Percentiles rank a stretch among this genome's conserved stretches.
phyloP scores from a whole-genome alignment of 2,888 invertebrate species.

The Mayetiola destructor region DNA sequence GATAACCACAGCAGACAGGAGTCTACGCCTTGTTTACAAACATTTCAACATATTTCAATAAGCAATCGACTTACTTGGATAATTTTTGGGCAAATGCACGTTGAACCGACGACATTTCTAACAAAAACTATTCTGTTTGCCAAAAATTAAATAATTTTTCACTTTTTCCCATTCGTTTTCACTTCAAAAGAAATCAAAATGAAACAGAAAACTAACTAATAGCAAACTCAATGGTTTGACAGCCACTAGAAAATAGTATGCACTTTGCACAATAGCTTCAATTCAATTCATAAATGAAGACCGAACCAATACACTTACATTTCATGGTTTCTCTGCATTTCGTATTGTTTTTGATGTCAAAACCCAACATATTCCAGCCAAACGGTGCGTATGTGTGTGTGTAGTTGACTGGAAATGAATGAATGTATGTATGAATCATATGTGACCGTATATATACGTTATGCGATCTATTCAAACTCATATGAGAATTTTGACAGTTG shows the following conservation, averaged over 20 bases:
- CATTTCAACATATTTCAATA: constrained; percentile 16
- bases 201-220: too few relatives aligned
- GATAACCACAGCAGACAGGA: neutral
- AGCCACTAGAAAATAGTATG: too few relatives aligned
- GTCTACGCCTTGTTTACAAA: neutral
- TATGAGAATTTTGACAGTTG: neutral
- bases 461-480: too few relatives aligned
- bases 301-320: too few relatives aligned
- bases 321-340: too few relatives aligned
- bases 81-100: constrained; percentile 59
- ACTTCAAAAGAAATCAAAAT: too few relatives aligned
- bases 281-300: too few relatives aligned
- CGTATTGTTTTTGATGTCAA: constrained; percentile 7
- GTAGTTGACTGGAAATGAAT: neutral
- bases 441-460: neutral
- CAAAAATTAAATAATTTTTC: neutral
- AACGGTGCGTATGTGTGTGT: neutral
- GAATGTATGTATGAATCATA: neutral
- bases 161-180: neutral
- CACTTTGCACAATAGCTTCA: too few relatives aligned
- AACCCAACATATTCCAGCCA: neutral
- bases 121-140: neutral
- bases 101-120: constrained; percentile 45
- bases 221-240: too few relatives aligned
- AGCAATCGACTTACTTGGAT: constrained; percentile 41